phyloP scores from a whole-genome alignment of 2,113 vertebrate species.

The Leucoraja erinaceus region DNA sequence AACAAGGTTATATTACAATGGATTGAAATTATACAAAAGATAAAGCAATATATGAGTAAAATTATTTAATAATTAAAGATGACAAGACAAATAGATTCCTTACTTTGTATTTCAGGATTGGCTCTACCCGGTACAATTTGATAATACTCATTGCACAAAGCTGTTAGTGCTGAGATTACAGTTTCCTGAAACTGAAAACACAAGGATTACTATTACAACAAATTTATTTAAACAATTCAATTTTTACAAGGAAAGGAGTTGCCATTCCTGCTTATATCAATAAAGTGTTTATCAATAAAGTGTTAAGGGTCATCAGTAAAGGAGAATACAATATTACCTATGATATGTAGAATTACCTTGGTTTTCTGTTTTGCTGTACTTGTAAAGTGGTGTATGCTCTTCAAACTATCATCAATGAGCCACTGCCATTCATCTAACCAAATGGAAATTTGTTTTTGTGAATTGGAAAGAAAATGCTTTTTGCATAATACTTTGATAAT shows the following conservation, averaged over 20 bases:
- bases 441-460: constrained; percentile 38
- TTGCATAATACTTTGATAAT: not conserved
- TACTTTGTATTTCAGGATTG: constrained; percentile 65
- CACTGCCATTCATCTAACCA: constrained; percentile 75
- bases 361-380: constrained; percentile 56
- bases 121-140: constrained; percentile 53
- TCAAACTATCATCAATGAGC: constrained; percentile 79
- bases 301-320: not conserved
- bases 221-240: not conserved
- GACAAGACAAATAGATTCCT: constrained; percentile 43
- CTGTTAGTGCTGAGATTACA: constrained; percentile 67
- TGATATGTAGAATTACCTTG: constrained; percentile 58
- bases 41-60: not conserved
- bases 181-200: constrained; percentile 57
- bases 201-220: not conserved
- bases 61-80: not conserved
- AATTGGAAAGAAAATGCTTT: not conserved
- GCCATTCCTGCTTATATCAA: no score
- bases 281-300: no score
- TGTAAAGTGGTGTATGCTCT: constrained; percentile 67
- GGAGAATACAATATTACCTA: not conserved
- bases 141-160: constrained; percentile 74
- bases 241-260: not conserved
- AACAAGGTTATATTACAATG: not conserved
- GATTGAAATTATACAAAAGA: not conserved